Base-by-base conservation (phyloP, 2,797 vertebrate species). In the Crax fasciolata region DNA sequence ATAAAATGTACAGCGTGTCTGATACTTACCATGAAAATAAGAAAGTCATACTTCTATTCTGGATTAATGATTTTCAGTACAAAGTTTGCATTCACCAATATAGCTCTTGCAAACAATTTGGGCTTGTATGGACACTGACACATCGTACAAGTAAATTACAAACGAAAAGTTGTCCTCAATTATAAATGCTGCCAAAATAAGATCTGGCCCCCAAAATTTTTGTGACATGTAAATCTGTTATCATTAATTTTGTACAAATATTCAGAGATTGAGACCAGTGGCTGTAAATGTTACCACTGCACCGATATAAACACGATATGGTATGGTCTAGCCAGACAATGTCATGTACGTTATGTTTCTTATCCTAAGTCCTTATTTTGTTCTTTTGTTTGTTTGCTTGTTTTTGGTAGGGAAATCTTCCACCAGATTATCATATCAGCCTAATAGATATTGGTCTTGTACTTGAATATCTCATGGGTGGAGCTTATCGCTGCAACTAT, bases 371-470 rank as follows among this genome's bases (percentile, higher is more conserved):
- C 44, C 39, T 59, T 11, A 57, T 20, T 74, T 87, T 77, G 25
- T 32, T 79, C 58, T 66, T 57, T 51, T 49, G 24, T 3, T 35
- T 30, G 15, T 17, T n/a, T 10, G 5, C 54, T 83, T 84, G 39
- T 41, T 87, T 91, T 91, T 93, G 57, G 24, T 96, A 99, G 99
- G 99, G 99, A 86, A 99, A 99, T 94, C 99, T 99, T 80, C 99
- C 99, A 28, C 99, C 99, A 30, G 99, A 99, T 97, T 99, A 99
- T 97, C 99, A 99, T 96, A 99, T 99, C 98, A 99, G 99, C 94
- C 97, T 99, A 94, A 99, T 99, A 92, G 99, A 99, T 97, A 99
- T 99, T 59, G 99, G 99, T 55, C 98, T 99, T 84, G 99, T 99
- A 74, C 97, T 99, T 91, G 99, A 99, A 93, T 99, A 98, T 93